phyloP scores from a whole-genome alignment of 2,113 vertebrate genomes.

The Triplophysa dalaica region DNA sequence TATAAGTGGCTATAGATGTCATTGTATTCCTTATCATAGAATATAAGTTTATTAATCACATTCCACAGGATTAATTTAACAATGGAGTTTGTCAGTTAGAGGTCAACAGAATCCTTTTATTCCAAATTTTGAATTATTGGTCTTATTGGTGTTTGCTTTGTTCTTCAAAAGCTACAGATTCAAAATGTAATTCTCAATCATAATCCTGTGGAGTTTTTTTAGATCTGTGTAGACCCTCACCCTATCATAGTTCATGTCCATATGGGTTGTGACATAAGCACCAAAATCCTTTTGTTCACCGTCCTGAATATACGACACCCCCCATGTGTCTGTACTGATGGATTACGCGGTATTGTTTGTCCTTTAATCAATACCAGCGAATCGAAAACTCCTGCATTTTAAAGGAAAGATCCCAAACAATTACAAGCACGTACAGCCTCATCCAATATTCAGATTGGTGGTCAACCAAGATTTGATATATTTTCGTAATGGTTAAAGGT shows the following conservation, averaged over 20 bases:
- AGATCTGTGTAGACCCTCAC: not conserved
- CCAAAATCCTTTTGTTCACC: constrained; percentile 47
- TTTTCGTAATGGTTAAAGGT: not conserved
- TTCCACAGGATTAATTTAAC: too few species aligned
- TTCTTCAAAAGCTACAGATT: not conserved
- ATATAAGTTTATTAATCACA: too few species aligned
- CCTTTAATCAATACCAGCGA: constrained; percentile 43
- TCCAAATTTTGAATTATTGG: too few species aligned
- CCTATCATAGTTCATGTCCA: constrained; percentile 1
- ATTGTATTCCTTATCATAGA: too few species aligned
- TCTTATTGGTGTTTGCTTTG: not conserved
- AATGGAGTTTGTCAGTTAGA: too few species aligned
- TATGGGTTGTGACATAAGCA: constrained; percentile 22
- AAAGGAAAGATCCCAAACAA: not conserved
- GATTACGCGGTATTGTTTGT: constrained; percentile 43
- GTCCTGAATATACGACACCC: constrained; percentile 23
- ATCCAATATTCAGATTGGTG: not conserved
- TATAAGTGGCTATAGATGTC: too few species aligned
- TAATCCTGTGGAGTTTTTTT: not conserved
- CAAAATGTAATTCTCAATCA: not conserved
- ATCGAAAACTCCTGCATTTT: not conserved
- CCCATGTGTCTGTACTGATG: constrained; percentile 34
- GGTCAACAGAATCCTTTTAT: too few species aligned
- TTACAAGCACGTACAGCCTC: not conserved
- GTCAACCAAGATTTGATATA: not conserved